Base-by-base conservation (phyloP, 2,113 vertebrate species). In the Oxyruncus cristatus region DNA sequence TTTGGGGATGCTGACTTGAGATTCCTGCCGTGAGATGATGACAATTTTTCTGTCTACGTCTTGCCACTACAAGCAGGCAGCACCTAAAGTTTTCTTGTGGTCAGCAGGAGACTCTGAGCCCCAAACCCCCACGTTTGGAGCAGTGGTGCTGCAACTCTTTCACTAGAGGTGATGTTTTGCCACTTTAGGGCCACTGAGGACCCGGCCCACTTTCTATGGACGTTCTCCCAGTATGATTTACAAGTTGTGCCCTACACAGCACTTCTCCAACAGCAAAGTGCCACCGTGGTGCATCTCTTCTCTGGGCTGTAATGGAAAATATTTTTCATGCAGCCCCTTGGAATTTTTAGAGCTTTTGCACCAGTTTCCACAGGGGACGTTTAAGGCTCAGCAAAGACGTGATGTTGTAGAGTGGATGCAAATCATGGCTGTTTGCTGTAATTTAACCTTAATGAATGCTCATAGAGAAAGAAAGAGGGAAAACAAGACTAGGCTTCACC, bases 121-220 rank as follows among this genome's bases (percentile, higher is more conserved):
- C 80, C 72, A 56, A 22, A 46, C 22, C 39, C 39, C 42, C 0
- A 0, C 9, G 33, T 3, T 75, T 5, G 2, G 52, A 81, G 73
- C 47, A 32, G 17, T 0, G 0, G 12, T 17, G 55, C 30, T 21
- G 4, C 75, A 80, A 72, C 23, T 74, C 81, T 72, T 44, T 21
- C 24, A 7, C 28, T 28, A 37, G 26, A 0, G 0, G 35, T 14
- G 65, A 63, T 19, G 19, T 16, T 92, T 85, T 77, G 59, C 75
- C 15, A 2, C 13, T 93, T 91, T 62, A 71, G 68, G 93, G 88
- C 79, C 93, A 87, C 94, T 12, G 61, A 94, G 93, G 96, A 93
- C 85, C 76, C 96, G 95, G 52, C 85, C 95, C 91, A 96, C 70
- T 97, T 97, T 94, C 68, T 71, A 26, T 33, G 28, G 12, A 20